phyloP scores from a whole-genome alignment of 2,797 vertebrate species.

The Cygnus olor region DNA sequence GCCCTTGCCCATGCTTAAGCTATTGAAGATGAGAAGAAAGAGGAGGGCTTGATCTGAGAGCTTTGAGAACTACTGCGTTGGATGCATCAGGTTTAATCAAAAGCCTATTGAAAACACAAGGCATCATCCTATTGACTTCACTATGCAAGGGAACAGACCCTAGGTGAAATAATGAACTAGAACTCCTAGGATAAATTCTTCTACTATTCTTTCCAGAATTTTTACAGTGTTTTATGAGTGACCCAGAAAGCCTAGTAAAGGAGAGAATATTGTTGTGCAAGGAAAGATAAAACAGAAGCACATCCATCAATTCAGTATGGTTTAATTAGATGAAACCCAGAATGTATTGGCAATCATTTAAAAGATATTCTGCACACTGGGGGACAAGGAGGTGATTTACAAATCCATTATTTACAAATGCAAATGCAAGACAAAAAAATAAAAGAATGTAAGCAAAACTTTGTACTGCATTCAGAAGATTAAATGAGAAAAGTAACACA shows the following conservation, averaged over 20 bases:
- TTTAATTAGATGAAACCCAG: slow-evolving; percentile 26
- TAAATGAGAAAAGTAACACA: not conserved
- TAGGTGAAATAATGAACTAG: not conserved
- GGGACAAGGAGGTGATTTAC: not conserved
- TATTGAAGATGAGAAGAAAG: not conserved
- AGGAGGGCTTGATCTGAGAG: not conserved
- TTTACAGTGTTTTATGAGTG: not conserved
- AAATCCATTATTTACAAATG: not conserved
- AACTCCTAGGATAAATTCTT: not conserved
- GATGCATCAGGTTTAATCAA: not conserved
- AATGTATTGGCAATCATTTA: not conserved
- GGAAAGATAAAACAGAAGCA: not conserved
- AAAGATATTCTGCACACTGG: not conserved
- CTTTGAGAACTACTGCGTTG: not conserved
- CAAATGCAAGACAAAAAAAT: not conserved
- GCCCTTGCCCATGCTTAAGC: not conserved
- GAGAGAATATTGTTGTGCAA: not conserved
- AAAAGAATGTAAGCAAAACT: not conserved
- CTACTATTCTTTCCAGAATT: not conserved
- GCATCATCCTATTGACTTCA: not conserved
- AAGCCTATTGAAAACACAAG: not conserved
- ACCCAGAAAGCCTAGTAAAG: not conserved
- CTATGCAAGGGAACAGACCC: not conserved
- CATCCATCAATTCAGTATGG: not conserved
- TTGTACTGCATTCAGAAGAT: not conserved